These are phyloP conservation scores for Cancer borealis DNA, from an alignment of 2,888 invertebrate genomes.

Conservation along the genomic window DNA sequence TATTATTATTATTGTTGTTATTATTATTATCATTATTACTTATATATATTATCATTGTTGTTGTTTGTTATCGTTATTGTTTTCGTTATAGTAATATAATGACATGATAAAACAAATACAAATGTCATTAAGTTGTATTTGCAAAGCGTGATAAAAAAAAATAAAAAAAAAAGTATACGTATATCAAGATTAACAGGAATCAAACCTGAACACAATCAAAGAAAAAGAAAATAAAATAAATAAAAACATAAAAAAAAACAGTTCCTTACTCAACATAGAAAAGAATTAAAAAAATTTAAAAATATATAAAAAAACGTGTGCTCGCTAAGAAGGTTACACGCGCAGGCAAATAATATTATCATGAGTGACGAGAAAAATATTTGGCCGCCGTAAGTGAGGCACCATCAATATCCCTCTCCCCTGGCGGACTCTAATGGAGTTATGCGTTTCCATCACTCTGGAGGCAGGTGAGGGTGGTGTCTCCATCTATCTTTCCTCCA, in stretches of 20 bases:
- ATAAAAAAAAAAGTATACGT: too few relatives aligned
- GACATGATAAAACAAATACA: too few relatives aligned
- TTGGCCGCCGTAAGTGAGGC: neutral
- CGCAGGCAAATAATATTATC: neutral
- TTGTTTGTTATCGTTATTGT: neutral
- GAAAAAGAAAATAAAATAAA: too few relatives aligned
- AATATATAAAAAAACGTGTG: neutral
- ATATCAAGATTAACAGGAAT: too few relatives aligned
- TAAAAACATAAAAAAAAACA: neutral
- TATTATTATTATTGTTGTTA: neutral
- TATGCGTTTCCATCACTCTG: conserved; percentile 33
- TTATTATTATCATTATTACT: neutral
- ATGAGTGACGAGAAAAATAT: conserved; percentile 24
- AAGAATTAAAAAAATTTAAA: neutral
- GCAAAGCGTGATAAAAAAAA: too few relatives aligned
- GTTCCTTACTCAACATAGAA: neutral
- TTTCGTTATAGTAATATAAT: neutral
- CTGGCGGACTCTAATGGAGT: conserved; percentile 17
- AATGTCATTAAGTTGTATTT: too few relatives aligned
- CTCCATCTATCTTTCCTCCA: conserved; percentile 13
- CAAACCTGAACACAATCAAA: too few relatives aligned
- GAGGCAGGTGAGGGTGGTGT: neutral
- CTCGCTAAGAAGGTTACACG: neutral
- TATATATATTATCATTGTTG: neutral
- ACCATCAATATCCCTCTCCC: neutral